Evolutionary conservation across 2,888 invertebrate species (phyloP), one percentile per base, ranked within the genome.

Genomic region (Bombylius major): DNA sequence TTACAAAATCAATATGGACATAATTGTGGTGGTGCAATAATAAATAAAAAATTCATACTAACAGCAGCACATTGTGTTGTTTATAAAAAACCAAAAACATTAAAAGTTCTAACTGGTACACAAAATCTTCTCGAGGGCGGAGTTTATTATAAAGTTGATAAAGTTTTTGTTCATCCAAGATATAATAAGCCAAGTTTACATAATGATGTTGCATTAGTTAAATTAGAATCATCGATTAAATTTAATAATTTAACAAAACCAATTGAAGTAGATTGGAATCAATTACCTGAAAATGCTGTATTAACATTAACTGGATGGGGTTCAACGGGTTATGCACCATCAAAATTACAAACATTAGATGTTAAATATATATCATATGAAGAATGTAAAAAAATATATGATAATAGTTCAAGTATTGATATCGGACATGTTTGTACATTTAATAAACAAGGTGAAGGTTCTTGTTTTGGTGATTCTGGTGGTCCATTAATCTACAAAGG

Each of bases 121-220:
- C 70, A 71, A 44, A 62, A 70, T 31, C 68, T 71, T 65, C 64
- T 63, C 49, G 58, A 56, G 1, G 56, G 53, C 0, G 68, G 66
- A 8, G 65, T 63, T 59, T 56, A 62, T 36, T 70, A 71, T 47
- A 59, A 63, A 6, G 63, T 66, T 5, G 65, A 67, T 6, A 63
- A 65, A 4, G 63, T 73, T 1, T 56, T 64, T 5, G 32, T 64
- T 0, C 73, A 72, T 36, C 8, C 11, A 8, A 11, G 7, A 42
- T 42, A 11, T 11, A 42, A 42, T 42, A 8, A 65, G 50, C 72
- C 73, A 1, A 39, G 66, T 34, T 72, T 69, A 49, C 68, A 72
- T 52, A 81, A 87, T 65, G 87, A 88, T 63, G 84, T 88, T 56
- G 87, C 85, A 0, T 66, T 88, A 4, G 65, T 88, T 6, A 79